These are phyloP conservation scores for Cremastobaeus sp. DNA, from an alignment of 2,888 invertebrate genomes.

Conservation along the genomic window DNA sequence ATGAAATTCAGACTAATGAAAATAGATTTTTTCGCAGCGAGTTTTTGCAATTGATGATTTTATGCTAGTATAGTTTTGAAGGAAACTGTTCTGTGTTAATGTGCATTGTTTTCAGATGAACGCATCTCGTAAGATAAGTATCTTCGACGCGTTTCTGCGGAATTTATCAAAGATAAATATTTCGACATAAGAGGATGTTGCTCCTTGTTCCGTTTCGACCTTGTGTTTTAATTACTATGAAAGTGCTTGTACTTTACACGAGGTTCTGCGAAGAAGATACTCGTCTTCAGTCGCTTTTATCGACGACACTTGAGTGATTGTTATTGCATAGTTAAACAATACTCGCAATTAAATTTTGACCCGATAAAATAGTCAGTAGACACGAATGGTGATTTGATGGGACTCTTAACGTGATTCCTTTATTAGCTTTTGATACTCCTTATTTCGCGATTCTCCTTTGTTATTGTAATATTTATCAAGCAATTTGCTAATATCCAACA, in stretches of 20 bases:
- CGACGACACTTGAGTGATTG: neutral
- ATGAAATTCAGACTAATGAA: no score
- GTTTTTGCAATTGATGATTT: no score
- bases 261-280: conserved; percentile 33
- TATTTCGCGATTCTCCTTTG: no score
- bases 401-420: no score
- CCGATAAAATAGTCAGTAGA: no score
- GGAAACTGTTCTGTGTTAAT: conserved; percentile 3
- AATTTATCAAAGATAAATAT: conserved; percentile 46
- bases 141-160: neutral
- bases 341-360: no score
- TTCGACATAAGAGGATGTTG: conserved; percentile 29
- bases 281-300: conserved; percentile 5
- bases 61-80: no score
- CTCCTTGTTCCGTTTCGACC: conserved; percentile 32
- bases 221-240: conserved; percentile 49
- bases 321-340: no score
- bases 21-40: no score
- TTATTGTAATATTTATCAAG: no score
- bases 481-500: conserved; percentile 5
- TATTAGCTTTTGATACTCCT: no score
- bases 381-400: no score
- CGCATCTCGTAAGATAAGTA: conserved; percentile 9
- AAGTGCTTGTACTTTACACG: conserved; percentile 35
- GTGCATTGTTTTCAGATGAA: conserved; percentile 1